A percentile compares a stretch with the other conserved stretches of the same genome.
Conservation (phyloP, 2,888 invertebrate species). For the Meliscaeva auricollis region DNA sequence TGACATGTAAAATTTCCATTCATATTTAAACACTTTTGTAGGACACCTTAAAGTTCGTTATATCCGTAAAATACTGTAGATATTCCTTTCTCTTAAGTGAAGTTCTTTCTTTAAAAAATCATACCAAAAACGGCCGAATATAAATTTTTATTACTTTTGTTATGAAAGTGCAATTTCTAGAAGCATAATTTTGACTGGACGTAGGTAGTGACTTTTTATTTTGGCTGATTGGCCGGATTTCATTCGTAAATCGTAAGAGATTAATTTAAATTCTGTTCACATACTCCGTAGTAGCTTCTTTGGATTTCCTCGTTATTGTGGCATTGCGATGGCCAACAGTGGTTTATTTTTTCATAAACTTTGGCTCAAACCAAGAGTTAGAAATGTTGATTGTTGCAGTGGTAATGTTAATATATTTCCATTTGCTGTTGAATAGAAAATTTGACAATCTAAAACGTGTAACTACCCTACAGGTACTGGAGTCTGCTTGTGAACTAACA, state of each 20-base stretch:
- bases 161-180: slow-evolving; percentile 49
- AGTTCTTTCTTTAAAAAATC: background rate
- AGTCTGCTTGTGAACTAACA: too few species aligned
- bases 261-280: slow-evolving; percentile 63
- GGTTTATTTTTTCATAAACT: background rate
- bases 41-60: too few species aligned
- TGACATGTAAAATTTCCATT: too few species aligned
- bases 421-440: too few species aligned
- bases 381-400: too few species aligned
- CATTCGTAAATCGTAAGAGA: slow-evolving; percentile 23
- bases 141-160: background rate
- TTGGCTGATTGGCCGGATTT: slow-evolving; percentile 61
- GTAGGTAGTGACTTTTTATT: slow-evolving; percentile 16
- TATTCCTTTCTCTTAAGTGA: background rate
- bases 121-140: background rate
- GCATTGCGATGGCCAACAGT: background rate
- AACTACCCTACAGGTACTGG: too few species aligned
- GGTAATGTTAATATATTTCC: too few species aligned
- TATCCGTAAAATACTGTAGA: background rate
- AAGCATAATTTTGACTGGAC: slow-evolving; percentile 23
- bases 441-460: too few species aligned
- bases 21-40: too few species aligned
- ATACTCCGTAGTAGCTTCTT: slow-evolving; percentile 11
- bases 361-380: background rate
- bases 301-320: slow-evolving; percentile 46